A percentile compares a stretch with the other conserved stretches of the same genome.
Conservation (phyloP, 2,797 vertebrate species). For the Xenentodon cancila region DNA sequence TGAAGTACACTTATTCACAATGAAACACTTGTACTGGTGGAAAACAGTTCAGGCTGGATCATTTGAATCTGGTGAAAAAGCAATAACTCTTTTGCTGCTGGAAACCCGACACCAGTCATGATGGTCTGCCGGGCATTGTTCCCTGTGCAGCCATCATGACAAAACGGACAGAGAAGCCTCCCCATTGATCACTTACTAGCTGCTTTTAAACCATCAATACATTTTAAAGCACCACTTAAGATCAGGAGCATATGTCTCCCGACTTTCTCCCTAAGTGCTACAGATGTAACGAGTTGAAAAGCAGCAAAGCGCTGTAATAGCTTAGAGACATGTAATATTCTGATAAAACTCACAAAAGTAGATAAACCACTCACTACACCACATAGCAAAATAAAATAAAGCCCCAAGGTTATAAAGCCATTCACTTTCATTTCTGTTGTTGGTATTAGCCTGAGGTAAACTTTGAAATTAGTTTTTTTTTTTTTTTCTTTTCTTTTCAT, state of each 20-base stretch:
- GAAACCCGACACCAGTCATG: conserved; percentile 22
- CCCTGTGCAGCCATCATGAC: conserved; percentile 40
- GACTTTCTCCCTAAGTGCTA: conserved; percentile 61
- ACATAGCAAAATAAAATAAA: background rate
- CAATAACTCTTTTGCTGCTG: conserved; percentile 13
- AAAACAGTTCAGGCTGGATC: background rate
- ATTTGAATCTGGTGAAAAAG: conserved; percentile 19
- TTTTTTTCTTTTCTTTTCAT: too few species aligned
- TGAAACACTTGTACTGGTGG: background rate
- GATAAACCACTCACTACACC: conserved; percentile 11
- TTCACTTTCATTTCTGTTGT: too few species aligned
- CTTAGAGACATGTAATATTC: conserved; percentile 27
- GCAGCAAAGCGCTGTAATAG: conserved; percentile 29
- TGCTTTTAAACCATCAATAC: conserved; percentile 84
- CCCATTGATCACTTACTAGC: conserved; percentile 76
- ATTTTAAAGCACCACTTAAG: conserved; percentile 81
- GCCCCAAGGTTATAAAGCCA: too few species aligned
- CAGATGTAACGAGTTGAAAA: conserved; percentile 40
- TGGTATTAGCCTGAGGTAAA: too few species aligned
- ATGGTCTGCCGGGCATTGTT: conserved; percentile 39
- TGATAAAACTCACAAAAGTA: conserved; percentile 19
- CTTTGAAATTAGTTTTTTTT: too few species aligned
- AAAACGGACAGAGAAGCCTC: conserved; percentile 63
- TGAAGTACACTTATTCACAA: conserved; percentile 10
- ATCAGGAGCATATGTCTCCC: conserved; percentile 75